Evolutionary conservation across 1,140 invertebrate genomes (phyloP).

Genomic region (Diabrotica virgifera): DNA sequence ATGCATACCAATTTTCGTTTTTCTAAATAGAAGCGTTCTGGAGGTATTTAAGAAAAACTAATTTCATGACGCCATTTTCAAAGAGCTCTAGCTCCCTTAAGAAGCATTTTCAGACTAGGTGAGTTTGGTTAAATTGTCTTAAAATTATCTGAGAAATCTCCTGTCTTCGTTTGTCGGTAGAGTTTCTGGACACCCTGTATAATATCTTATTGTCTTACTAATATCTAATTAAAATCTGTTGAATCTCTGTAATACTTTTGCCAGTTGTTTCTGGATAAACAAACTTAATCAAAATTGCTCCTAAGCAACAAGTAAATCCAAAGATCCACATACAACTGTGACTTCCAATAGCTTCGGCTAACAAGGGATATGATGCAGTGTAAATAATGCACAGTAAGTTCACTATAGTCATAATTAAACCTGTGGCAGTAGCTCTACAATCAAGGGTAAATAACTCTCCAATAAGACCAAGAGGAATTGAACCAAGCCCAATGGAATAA

Average conservation of each 20-base stretch:
- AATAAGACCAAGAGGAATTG: constrained; percentile 80
- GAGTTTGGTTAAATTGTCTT: too few relatives aligned
- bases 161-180: too few relatives aligned
- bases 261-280: constrained; percentile 82
- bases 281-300: constrained; percentile 56
- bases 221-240: constrained; percentile 45
- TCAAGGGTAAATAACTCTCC: constrained; percentile 76
- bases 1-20: too few relatives aligned
- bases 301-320: constrained; percentile 51
- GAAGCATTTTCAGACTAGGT: too few relatives aligned
- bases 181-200: too few relatives aligned
- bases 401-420: constrained; percentile 66
- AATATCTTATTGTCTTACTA: too few relatives aligned
- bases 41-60: too few relatives aligned
- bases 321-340: constrained; percentile 80
- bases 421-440: constrained; percentile 68
- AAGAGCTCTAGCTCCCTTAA: too few relatives aligned
- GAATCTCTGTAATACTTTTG: constrained; percentile 60
- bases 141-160: too few relatives aligned
- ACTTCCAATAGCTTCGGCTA: constrained; percentile 59
- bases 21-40: too few relatives aligned
- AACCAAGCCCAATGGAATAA: constrained; percentile 63
- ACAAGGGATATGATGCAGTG: constrained; percentile 64
- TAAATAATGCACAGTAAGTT: constrained; percentile 77
- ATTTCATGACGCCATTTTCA: too few relatives aligned